A percentile compares a stretch with the other conserved stretches of the same genome.
Evolutionary conservation across 2,113 vertebrate species (phyloP).

Genomic region (Suricata suricatta): DNA sequence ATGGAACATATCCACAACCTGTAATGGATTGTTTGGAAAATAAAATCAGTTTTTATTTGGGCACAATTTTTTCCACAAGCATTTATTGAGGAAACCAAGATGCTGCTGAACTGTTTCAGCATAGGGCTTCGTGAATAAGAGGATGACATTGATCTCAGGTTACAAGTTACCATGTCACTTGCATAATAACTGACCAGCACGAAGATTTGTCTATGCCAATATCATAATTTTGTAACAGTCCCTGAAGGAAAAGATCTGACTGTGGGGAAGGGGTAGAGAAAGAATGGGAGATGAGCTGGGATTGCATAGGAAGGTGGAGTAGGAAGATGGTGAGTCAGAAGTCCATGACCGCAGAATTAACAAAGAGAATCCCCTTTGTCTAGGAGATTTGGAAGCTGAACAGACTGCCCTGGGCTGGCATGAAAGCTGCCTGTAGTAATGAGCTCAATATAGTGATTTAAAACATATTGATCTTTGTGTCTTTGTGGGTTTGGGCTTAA

Average conservation of each 20-base stretch:
- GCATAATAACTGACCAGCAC: neutral
- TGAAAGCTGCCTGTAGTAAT: neutral
- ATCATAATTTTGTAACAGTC: neutral
- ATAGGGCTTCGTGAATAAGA: neutral
- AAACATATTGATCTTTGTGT: neutral
- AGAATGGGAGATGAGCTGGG: neutral
- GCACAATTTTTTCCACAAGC: neutral
- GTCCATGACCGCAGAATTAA: neutral
- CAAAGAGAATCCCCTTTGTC: too few relatives aligned
- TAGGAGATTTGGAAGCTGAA: neutral
- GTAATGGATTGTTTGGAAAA: neutral
- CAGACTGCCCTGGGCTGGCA: neutral
- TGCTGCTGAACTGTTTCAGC: neutral
- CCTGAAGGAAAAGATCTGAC: neutral
- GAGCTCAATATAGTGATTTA: neutral
- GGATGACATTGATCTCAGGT: neutral
- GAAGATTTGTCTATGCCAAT: neutral
- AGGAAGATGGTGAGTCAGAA: neutral
- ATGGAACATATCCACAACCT: neutral
- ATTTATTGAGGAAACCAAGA: neutral
- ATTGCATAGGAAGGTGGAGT: neutral
- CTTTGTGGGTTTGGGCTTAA: slow-evolving; percentile 10
- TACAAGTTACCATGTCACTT: neutral
- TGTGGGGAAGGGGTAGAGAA: neutral
- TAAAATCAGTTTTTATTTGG: neutral